Conservation (phyloP, 2,888 invertebrate genomes). For the Mesorhabditis spiculigera region DNA sequence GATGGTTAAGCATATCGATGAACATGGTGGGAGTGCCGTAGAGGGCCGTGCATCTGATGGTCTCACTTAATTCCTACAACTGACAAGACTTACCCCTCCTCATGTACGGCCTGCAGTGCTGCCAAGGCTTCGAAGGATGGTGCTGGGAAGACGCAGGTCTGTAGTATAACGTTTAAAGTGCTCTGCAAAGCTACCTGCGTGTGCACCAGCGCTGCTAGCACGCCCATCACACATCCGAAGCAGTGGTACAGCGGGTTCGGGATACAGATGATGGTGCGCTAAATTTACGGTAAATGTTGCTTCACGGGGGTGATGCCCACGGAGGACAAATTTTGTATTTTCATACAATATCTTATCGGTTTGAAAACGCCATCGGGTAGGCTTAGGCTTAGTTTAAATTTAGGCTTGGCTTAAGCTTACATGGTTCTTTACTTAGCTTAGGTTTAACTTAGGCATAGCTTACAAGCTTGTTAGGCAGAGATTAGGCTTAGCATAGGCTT, state of each 20-base stretch:
- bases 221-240: slow-evolving; percentile 72
- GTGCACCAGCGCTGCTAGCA: slow-evolving; percentile 66
- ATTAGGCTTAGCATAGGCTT: too few species aligned
- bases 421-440: too few species aligned
- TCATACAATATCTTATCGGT: slow-evolving; percentile 10
- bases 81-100: slow-evolving; percentile 67
- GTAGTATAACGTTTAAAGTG: not conserved
- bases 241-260: slow-evolving; percentile 67
- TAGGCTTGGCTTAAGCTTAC: too few species aligned
- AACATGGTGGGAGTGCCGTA: slow-evolving; percentile 65
- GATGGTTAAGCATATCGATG: slow-evolving; percentile 62
- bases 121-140: slow-evolving; percentile 66
- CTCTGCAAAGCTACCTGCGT: slow-evolving; percentile 36
- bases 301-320: not conserved
- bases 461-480: too few species aligned
- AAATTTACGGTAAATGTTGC: not conserved
- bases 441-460: too few species aligned
- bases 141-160: slow-evolving; percentile 61
- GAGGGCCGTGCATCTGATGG: slow-evolving; percentile 60
- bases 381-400: too few species aligned
- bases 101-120: slow-evolving; percentile 68
- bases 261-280: slow-evolving; percentile 48
- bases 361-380: slow-evolving; percentile 7
- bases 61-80: not conserved
- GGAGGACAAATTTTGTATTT: too few species aligned